Percentiles rank a stretch among this genome's conserved stretches.
Conservation (phyloP, 1,140 invertebrate species). For the Euschistus heros region DNA sequence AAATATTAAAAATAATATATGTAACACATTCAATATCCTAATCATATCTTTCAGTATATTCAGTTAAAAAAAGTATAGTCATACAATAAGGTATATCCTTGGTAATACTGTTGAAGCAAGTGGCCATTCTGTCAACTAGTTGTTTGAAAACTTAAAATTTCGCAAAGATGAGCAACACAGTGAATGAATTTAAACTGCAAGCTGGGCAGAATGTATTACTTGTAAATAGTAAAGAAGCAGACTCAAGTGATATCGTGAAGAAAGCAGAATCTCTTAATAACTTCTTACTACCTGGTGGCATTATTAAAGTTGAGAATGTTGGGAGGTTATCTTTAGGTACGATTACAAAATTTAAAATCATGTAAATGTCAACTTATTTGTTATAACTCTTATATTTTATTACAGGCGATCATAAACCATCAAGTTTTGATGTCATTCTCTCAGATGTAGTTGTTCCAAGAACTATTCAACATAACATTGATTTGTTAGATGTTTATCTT, state of each 20-base stretch:
- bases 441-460: conserved; percentile 40
- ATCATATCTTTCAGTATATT: no score
- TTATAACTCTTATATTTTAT: conserved; percentile 12
- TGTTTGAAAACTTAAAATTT: no score
- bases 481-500: conserved; percentile 41
- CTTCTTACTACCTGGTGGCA: neutral
- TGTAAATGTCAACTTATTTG: neutral
- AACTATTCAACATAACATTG: conserved; percentile 38
- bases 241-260: conserved; percentile 8
- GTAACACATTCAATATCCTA: no score
- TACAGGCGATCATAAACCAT: conserved; percentile 41
- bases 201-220: conserved; percentile 8
- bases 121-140: no score
- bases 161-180: no score
- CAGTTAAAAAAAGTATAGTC: no score
- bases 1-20: no score
- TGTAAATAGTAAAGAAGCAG: conserved; percentile 13
- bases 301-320: conserved; percentile 19
- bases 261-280: neutral
- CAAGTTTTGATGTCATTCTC: conserved; percentile 47
- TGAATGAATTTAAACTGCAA: conserved; percentile 1
- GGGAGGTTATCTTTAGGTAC: conserved; percentile 8
- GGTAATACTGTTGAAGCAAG: no score
- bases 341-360: neutral
- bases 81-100: no score